Evolutionary conservation across 2,888 invertebrate genomes (phyloP).

Genomic region (Deladenus siricidicola): DNA sequence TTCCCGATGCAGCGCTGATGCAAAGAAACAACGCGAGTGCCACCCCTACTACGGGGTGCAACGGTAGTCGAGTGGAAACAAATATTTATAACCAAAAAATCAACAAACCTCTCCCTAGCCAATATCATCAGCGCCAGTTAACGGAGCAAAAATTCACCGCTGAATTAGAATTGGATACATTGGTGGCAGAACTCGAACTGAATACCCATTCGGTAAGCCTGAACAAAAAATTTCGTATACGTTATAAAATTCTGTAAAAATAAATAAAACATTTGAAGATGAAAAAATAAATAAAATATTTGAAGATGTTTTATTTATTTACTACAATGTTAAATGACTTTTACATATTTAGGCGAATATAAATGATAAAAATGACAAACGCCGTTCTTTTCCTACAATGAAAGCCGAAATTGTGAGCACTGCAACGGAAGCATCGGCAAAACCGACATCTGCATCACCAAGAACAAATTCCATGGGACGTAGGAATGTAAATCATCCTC

Average conservation of each 20-base stretch:
- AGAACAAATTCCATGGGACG: background rate
- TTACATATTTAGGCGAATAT: background rate
- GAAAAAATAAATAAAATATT: too few species aligned
- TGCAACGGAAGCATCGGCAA: too few species aligned
- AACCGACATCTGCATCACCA: background rate
- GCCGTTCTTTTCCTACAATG: conserved; percentile 31
- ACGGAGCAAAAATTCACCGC: background rate
- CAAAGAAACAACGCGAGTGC: background rate
- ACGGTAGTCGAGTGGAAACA: background rate
- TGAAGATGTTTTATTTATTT: too few species aligned
- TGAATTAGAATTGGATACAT: conserved; percentile 34
- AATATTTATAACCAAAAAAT: background rate
- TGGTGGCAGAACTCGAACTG: conserved; percentile 50
- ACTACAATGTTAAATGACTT: too few species aligned
- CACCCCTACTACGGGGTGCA: background rate
- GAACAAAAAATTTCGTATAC: background rate
- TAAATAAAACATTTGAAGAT: background rate
- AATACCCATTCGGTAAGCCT: conserved; percentile 39
- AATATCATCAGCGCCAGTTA: background rate
- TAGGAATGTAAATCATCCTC: too few species aligned
- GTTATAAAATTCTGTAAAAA: background rate
- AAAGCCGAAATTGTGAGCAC: conserved; percentile 19
- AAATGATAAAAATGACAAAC: conserved; percentile 18
- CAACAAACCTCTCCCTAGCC: too few species aligned
- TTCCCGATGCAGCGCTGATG: conserved; percentile 32